Evolutionary conservation across 1,140 invertebrate species (phyloP), one percentile per base, ranked within the genome.

Genomic region (Micrasema minimum): DNA sequence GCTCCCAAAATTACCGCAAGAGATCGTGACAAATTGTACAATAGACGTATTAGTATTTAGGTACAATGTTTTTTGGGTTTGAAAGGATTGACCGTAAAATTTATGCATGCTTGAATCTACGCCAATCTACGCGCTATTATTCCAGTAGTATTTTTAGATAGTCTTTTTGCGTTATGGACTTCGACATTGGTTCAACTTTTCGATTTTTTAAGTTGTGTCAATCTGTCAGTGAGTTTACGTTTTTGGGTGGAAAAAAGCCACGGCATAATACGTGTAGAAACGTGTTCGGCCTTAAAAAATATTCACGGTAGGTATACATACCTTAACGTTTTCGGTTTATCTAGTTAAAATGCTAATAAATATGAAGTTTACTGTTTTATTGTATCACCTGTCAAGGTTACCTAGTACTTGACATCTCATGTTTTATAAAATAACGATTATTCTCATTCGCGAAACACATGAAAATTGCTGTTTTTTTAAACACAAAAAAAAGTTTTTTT

Each of bases 201-300:
- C 14, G 41, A 31, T 23, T 45, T 59, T 59, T 64, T 64, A 14
- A 64, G 31, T 64, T 46, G 22, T 64, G 26, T 45, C 59, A 23
- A 16, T 14, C 14, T 18, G 23, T 23, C 2, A 14, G 4, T 0
- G 26, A 31, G 26, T 31, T 16, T n/a, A 46, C n/a, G 12, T 12
- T 14, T 23, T 16, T 20, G 46, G 10, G 16, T 16, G 10, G 10
- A 1, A 48, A 7, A 11, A 48, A 20, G 45, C 14, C 23, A 31
- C 50, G 50, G 22, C 20, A 18, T 18, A 9, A 61, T 45, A 46
- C 59, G 59, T 64, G 59, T 64, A 64, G 41, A 64, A 64, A 64
- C 59, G 59, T 64, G 59, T 64, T 46, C 43, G 23, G 22, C 35
- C 18, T 59, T 20, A 38, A 2, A 26, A 20, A 6, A 3, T 16